These are phyloP conservation scores for Mongoloraphidia duomilia DNA, from an alignment of 2,888 invertebrate species.

Conservation along the genomic window DNA sequence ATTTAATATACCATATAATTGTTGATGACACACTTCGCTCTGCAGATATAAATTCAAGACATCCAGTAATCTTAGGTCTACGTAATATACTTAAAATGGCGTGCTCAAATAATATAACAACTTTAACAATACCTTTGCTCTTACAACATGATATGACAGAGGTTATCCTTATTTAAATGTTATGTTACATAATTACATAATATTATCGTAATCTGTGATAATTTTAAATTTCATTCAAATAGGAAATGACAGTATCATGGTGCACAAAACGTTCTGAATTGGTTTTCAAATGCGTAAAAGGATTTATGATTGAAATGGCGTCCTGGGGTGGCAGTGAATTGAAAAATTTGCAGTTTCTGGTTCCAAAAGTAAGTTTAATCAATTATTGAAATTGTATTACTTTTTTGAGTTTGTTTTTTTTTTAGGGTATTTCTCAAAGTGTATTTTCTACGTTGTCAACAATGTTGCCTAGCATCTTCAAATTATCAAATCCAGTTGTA, in stretches of 20 bases:
- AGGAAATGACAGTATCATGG: constrained; percentile 94
- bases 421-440: constrained; percentile 62
- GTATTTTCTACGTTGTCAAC: constrained; percentile 68
- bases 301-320: constrained; percentile 97
- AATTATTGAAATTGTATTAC: constrained; percentile 2
- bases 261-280: constrained; percentile 91
- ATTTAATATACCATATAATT: constrained; percentile 91
- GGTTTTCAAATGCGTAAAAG: constrained; percentile 97
- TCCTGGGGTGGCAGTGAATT: constrained; percentile 84
- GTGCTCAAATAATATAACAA: constrained; percentile 88
- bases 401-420: constrained; percentile 15
- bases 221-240: constrained; percentile 14
- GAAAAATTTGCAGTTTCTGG: constrained; percentile 73
- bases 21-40: constrained; percentile 56
- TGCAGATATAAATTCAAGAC: constrained; percentile 87
- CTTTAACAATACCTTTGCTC: constrained; percentile 82
- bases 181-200: background rate
- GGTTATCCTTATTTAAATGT: constrained; percentile 31
- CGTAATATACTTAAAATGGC: constrained; percentile 90
- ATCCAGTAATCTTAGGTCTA: constrained; percentile 87
- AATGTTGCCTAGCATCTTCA: constrained; percentile 85
- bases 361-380: constrained; percentile 49
- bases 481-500: constrained; percentile 86
- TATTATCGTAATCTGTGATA: constrained; percentile 1
- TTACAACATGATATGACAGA: constrained; percentile 89